These are phyloP conservation scores for Catharus ustulatus DNA, from an alignment of 2,797 vertebrate species.

Conservation along the genomic window DNA sequence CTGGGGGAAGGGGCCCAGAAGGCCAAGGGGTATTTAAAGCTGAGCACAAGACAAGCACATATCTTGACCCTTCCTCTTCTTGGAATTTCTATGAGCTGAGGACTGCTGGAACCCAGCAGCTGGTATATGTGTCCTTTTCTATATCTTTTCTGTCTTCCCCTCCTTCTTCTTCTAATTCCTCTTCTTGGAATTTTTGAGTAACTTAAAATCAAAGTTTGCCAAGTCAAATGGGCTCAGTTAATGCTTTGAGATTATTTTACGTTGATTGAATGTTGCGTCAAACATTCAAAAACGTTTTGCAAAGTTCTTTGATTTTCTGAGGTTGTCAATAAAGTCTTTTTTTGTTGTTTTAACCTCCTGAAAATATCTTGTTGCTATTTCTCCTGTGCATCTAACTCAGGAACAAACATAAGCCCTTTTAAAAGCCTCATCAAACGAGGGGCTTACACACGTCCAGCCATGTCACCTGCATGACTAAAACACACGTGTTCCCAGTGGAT, in stretches of 20 bases:
- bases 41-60: neutral
- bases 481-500: rapidly evolving
- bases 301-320: neutral
- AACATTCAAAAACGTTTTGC: neutral
- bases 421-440: neutral
- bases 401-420: neutral
- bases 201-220: neutral
- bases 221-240: neutral
- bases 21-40: neutral
- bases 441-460: neutral
- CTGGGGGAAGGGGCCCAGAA: rapidly evolving
- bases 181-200: neutral
- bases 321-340: neutral
- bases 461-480: neutral
- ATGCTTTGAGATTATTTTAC: neutral
- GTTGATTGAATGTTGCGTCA: neutral
- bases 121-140: neutral
- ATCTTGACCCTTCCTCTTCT: neutral
- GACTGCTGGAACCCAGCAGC: neutral
- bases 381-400: neutral
- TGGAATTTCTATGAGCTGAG: neutral
- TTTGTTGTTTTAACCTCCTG: neutral
- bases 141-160: neutral
- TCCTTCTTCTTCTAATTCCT: neutral
- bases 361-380: neutral